Base-by-base conservation (phyloP, 2,888 invertebrate genomes). In the Trypoxylon attenuatum region DNA sequence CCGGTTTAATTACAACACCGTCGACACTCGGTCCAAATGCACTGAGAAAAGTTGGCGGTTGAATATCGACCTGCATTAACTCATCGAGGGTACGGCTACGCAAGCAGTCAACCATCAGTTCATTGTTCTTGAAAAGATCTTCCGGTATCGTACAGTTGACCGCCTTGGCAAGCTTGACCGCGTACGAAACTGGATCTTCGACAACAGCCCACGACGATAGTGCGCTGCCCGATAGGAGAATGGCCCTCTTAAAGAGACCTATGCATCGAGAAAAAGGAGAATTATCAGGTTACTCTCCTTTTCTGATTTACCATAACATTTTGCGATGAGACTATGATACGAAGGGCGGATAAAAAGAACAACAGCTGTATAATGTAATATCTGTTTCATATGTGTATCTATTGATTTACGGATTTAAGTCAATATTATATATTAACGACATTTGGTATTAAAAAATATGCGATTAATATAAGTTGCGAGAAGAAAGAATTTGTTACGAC, bases 11-110 rank as follows among this genome's bases (percentile, higher is more conserved):
- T 66, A 98, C 96, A 71, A 97, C 96, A 52, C 96, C 97, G 84
- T 97, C 97, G 52, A 97, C 94, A 76, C 96, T 96, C 10, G 97
- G 97, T 5, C 97, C 98, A 82, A 97, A 98, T 0, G 95, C 93
- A 71, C 94, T 94, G 54, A 96, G 88, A 87, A 94, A 95, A 58
- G 94, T 94, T 2, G 95, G 95, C 6, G 95, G 92, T 72, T 91
- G 90, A 82, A 94, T 93, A 87, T 94, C 94, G 38, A 93, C 91
- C 29, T 91, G 90, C 86, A 94, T 90, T 27, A 96, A 88, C 71
- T 94, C 93, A 68, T 93, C 92, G 69, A 96, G 89, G 10, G 92
- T 89, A 5, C 92, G 91, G 73, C 94, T 93, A 77, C 95, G 89
- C 29, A 96, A 89, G 81, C 96, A 96, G 84, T 96, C 95, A 22